A percentile compares a stretch with the other conserved stretches of the same genome.
Evolutionary conservation across 2,113 vertebrate genomes (phyloP).

Genomic region (Dasyprocta punctata): DNA sequence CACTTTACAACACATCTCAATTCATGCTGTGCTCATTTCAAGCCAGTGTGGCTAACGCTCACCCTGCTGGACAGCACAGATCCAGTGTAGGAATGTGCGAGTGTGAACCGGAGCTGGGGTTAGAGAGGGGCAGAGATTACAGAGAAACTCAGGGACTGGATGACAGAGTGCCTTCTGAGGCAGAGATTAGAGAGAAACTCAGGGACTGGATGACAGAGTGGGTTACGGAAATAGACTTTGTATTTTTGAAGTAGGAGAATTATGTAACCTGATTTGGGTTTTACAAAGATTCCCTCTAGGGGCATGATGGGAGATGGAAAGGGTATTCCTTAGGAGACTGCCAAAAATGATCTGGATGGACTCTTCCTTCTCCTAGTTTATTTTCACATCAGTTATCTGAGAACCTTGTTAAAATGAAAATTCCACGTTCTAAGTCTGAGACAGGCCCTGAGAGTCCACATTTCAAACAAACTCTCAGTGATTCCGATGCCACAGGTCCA

Average conservation of each 20-base stretch:
- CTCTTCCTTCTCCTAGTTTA: background rate
- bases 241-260: background rate
- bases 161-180: background rate
- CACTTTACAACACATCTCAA: background rate
- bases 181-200: too few relatives aligned
- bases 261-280: background rate
- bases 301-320: background rate
- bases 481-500: background rate
- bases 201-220: background rate
- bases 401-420: background rate
- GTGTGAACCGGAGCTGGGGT: background rate
- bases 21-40: background rate
- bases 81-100: rapidly evolving
- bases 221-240: background rate
- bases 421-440: background rate
- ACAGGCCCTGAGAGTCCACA: background rate
- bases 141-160: too few relatives aligned
- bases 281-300: background rate
- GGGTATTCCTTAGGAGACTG: background rate
- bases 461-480: background rate
- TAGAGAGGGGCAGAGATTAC: background rate
- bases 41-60: background rate
- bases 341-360: background rate
- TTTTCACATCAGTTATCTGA: background rate
- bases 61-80: too few relatives aligned